Evolutionary conservation across 1,140 invertebrate genomes (phyloP), one percentile per base, ranked within the genome.

Genomic region (Drosophila auraria): DNA sequence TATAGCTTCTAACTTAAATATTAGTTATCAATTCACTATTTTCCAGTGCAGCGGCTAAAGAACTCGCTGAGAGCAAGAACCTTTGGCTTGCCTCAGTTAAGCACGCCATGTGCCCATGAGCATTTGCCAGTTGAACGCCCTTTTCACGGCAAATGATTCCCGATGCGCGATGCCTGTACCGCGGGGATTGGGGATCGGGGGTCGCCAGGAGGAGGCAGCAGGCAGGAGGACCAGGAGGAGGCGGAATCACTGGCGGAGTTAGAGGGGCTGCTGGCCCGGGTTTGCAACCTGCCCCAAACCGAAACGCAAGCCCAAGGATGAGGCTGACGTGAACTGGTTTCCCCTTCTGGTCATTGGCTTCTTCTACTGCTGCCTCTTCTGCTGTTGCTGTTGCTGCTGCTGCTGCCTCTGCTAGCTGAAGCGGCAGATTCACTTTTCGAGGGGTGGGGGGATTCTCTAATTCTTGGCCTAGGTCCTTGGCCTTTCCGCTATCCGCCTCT

Each of bases 91-190:
- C 45, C 60, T 72, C 68, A 73, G 68, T 53, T 73, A 71, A 73
- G 71, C 84, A 90, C 79, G 86, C 82, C 78, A 89, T 89, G 84
- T 90, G 86, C 78, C 79, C 81, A 83, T 89, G 82, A 81, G 84
- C 78, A 80, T 87, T 87, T 87, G 82, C 80, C 82, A 89, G 91
- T 91, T 92, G 84, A 93, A 92, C 84, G 87, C 87, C 92, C 92
- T 93, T 93, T 93, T 93, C 91, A 93, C 92, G 92, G 92, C 92
- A 92, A 84, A 87, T 92, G 86, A 87, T 91, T 93, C 87, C 77
- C 70, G 61, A 78, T 83, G 75, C 54, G 56, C 68, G 54, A 73
- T 62, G 79, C 65, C 77, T 64, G 77, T 72, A 79, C 68, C 76
- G 23, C 17, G 36, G 70, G 36, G 53, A 60, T 53, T 9, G 25